phyloP scores from a whole-genome alignment of 37 sponge, comb jelly and placozoan genomes.

The Halisarca cf. caerulea region DNA sequence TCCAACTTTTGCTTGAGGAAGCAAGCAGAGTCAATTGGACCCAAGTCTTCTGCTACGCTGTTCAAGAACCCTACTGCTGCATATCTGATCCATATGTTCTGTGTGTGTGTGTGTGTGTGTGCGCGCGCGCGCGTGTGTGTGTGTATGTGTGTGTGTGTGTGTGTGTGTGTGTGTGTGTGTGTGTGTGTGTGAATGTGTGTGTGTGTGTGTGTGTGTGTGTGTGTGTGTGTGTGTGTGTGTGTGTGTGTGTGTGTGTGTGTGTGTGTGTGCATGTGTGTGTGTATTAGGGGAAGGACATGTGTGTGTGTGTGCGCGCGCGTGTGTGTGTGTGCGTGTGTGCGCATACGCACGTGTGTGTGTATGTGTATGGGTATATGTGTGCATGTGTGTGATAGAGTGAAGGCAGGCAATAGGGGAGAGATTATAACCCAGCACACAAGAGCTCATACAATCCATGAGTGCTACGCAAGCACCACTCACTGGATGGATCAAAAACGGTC shows the following conservation, averaged over 20 bases:
- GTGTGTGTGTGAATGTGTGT: not conserved
- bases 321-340: too few relatives aligned
- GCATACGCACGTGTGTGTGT: too few relatives aligned
- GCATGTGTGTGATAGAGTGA: too few relatives aligned
- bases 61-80: constrained; percentile 81
- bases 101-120: not conserved
- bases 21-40: constrained; percentile 79
- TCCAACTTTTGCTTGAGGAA: constrained; percentile 65
- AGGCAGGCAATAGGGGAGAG: too few relatives aligned
- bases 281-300: too few relatives aligned
- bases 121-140: not conserved
- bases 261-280: too few relatives aligned
- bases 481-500: constrained; percentile 89
- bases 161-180: not conserved
- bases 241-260: too few relatives aligned
- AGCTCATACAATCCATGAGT: too few relatives aligned
- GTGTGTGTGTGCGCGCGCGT: too few relatives aligned
- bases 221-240: too few relatives aligned
- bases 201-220: too few relatives aligned
- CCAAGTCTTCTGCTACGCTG: constrained; percentile 51
- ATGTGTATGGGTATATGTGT: too few relatives aligned
- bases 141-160: not conserved
- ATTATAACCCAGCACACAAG: not conserved
- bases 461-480: constrained; percentile 40
- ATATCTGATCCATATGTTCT: constrained; percentile 93